Evolutionary conservation across 2,113 vertebrate genomes (phyloP).

Genomic region (Nesoenas mayeri): DNA sequence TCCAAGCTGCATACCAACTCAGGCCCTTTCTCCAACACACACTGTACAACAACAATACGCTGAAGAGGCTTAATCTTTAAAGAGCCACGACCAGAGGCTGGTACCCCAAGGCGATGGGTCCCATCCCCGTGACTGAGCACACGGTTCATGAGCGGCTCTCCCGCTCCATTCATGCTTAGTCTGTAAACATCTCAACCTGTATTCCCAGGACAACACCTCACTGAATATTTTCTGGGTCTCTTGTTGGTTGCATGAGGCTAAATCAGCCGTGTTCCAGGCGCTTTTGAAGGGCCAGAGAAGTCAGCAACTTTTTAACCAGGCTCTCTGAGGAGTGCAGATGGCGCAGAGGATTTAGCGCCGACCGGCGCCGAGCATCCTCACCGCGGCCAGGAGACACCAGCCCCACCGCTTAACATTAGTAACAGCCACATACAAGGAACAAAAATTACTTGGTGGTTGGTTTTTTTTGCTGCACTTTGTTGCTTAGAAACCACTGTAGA

Average conservation of each 20-base stretch:
- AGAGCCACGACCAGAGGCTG: fast-evolving
- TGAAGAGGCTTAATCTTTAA: not conserved
- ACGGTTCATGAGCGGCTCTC: fast-evolving
- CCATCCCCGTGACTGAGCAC: too few species aligned
- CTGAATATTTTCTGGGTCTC: fast-evolving
- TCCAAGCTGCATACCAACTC: too few species aligned
- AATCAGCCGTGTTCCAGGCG: fast-evolving
- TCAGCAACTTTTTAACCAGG: not conserved
- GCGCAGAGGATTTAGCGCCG: not conserved
- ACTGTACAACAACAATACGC: fast-evolving
- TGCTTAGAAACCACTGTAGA: not conserved
- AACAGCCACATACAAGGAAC: not conserved
- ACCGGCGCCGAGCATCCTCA: fast-evolving
- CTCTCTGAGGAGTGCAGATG: not conserved
- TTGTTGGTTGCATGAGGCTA: fast-evolving
- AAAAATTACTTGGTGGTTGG: not conserved
- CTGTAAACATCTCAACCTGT: fast-evolving
- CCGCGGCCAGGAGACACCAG: fast-evolving
- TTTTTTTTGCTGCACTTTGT: not conserved
- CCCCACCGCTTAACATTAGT: fast-evolving
- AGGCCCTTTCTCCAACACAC: too few species aligned
- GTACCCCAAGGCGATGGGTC: not conserved
- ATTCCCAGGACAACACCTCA: not conserved
- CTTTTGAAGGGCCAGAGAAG: not conserved
- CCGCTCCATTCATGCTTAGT: fast-evolving